These are phyloP conservation scores for Allygus modestus DNA, from an alignment of 2,888 invertebrate species.

Conservation along the genomic window DNA sequence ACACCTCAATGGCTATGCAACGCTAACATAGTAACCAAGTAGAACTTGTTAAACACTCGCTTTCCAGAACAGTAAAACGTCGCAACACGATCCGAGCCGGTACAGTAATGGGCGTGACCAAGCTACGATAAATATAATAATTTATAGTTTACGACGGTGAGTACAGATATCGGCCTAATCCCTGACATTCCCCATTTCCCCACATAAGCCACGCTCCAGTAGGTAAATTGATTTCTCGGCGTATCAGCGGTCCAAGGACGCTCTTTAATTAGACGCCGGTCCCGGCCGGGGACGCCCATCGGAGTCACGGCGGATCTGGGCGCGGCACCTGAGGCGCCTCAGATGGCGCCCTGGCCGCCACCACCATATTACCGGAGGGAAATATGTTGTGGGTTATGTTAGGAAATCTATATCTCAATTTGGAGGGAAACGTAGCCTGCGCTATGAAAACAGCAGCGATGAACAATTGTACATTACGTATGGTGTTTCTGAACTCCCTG, in stretches of 20 bases:
- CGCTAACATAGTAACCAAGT: too few species aligned
- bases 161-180: slow-evolving; percentile 22
- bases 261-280: slow-evolving; percentile 23
- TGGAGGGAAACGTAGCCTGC: not conserved
- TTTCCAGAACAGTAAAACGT: too few species aligned
- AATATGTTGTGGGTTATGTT: not conserved
- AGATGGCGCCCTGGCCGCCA: not conserved
- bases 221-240: slow-evolving; percentile 29
- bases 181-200: not conserved
- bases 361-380: not conserved
- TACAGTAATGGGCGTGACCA: not conserved
- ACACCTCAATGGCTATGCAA: too few species aligned
- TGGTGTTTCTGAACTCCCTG: too few species aligned
- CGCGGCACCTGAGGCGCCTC: not conserved
- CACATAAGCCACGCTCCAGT: slow-evolving; percentile 24
- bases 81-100: too few species aligned
- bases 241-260: slow-evolving; percentile 29
- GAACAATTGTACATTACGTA: too few species aligned
- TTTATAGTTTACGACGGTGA: slow-evolving; percentile 2
- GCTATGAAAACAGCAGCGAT: too few species aligned
- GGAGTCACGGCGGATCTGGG: not conserved
- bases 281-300: not conserved
- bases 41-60: too few species aligned
- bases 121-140: slow-evolving; percentile 18
- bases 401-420: not conserved